Conservation (phyloP, 2,113 vertebrate species). For the Lepidothrix coronata region DNA sequence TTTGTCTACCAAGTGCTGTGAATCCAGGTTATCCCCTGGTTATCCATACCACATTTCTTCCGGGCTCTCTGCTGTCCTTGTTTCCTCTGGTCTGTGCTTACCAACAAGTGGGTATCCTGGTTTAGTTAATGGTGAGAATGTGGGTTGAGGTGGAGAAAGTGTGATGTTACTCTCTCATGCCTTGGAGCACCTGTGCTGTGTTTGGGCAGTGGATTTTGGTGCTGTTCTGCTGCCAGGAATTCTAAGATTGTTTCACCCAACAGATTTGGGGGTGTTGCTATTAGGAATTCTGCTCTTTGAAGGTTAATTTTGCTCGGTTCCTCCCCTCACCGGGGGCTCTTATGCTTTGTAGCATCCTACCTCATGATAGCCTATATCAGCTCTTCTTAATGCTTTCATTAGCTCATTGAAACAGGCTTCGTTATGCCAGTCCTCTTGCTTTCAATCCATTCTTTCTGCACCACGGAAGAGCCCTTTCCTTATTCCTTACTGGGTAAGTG, state of each 20-base stretch:
- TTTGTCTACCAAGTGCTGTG: not conserved
- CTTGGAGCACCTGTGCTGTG: not conserved
- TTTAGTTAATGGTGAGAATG: not conserved
- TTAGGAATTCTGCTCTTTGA: not conserved
- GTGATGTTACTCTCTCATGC: not conserved
- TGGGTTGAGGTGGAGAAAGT: not conserved
- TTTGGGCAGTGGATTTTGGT: not conserved
- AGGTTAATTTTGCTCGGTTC: not conserved
- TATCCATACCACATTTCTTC: rapidly evolving
- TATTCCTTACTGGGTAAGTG: not conserved
- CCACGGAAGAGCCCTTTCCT: not conserved
- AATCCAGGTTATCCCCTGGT: not conserved
- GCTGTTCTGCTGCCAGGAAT: not conserved
- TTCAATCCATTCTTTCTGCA: not conserved
- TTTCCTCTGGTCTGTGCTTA: not conserved
- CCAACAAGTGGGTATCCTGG: slow-evolving; percentile 9
- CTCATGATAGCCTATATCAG: not conserved
- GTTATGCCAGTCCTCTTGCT: not conserved
- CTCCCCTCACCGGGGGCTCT: rapidly evolving
- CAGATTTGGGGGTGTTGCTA: not conserved
- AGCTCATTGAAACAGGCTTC: rapidly evolving
- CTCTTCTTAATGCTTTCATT: not conserved
- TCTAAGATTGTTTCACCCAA: not conserved
- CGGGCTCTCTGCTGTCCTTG: not conserved
- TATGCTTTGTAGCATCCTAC: not conserved